phyloP scores from a whole-genome alignment of 2,113 vertebrate species.

The Phaethornis superciliosus region DNA sequence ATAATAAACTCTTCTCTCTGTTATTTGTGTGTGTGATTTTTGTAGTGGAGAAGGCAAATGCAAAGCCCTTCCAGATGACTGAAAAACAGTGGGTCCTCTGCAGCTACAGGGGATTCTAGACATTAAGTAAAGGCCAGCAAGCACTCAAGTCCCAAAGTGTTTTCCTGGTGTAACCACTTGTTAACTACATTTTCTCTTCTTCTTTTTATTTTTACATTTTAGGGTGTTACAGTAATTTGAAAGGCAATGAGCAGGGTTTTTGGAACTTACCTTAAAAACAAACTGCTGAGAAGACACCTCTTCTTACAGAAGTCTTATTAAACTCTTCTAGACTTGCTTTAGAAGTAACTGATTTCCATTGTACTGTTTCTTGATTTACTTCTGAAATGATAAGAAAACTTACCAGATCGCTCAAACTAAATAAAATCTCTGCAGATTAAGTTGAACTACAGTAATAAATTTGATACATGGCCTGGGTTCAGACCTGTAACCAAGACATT shows the following conservation, averaged over 20 bases:
- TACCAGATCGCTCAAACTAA: slow-evolving; percentile 54
- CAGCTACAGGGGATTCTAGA: slow-evolving; percentile 97
- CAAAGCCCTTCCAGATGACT: slow-evolving; percentile 98
- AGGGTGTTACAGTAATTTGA: slow-evolving; percentile 87
- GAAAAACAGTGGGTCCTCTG: slow-evolving; percentile 95
- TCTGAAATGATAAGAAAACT: slow-evolving; percentile 66
- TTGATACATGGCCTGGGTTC: slow-evolving; percentile 1
- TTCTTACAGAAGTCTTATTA: slow-evolving; percentile 78
- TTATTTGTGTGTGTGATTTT: slow-evolving; percentile 99
- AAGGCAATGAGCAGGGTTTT: slow-evolving; percentile 82
- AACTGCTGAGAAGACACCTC: slow-evolving; percentile 80
- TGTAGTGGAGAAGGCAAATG: slow-evolving; percentile 99
- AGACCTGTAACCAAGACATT: slow-evolving; percentile 19
- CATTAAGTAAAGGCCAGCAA: slow-evolving; percentile 95
- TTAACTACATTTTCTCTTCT: slow-evolving; percentile 86
- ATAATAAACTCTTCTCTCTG: slow-evolving; percentile 98
- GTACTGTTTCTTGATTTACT: slow-evolving; percentile 75
- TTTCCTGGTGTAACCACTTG: slow-evolving; percentile 91
- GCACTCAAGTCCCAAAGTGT: slow-evolving; percentile 91
- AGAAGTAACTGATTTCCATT: slow-evolving; percentile 74
- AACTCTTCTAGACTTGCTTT: slow-evolving; percentile 80
- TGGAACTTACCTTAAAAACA: slow-evolving; percentile 77
- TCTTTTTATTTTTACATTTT: slow-evolving; percentile 86
- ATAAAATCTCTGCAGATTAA: slow-evolving; percentile 59
- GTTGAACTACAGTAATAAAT: not conserved